phyloP scores from a whole-genome alignment of 2,888 invertebrate species.

The Dexiosoma caninum region DNA sequence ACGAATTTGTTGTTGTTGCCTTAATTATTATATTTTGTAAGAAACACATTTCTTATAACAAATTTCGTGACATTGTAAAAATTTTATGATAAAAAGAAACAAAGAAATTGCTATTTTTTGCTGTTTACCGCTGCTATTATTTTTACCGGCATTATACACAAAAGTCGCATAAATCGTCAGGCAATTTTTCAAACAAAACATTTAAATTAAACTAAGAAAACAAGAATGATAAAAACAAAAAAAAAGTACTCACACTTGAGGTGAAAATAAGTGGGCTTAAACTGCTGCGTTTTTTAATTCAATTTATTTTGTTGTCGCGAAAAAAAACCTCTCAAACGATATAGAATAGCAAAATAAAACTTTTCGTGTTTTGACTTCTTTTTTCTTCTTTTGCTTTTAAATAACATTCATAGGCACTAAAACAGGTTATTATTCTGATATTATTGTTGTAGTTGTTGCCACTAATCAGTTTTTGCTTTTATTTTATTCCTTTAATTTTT shows the following conservation, averaged over 20 bases:
- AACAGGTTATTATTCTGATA: slow-evolving; percentile 62
- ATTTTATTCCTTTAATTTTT: slow-evolving; percentile 22
- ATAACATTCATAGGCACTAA: slow-evolving; percentile 28
- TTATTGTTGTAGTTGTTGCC: slow-evolving; percentile 20
- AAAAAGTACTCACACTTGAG: slow-evolving; percentile 41
- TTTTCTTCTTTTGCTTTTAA: not conserved
- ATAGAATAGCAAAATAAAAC: slow-evolving; percentile 50
- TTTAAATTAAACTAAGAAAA: slow-evolving; percentile 6
- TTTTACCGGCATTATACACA: no score
- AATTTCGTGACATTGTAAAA: not conserved
- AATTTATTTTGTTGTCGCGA: not conserved
- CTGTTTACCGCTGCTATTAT: no score
- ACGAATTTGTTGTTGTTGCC: no score
- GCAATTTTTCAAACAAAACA: slow-evolving; percentile 14
- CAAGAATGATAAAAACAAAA: not conserved
- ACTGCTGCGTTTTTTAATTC: not conserved
- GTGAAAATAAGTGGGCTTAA: slow-evolving; percentile 8
- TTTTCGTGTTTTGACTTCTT: slow-evolving; percentile 22
- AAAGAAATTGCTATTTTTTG: no score
- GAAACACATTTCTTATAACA: no score
- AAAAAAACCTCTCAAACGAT: slow-evolving; percentile 35
- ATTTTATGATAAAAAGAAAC: slow-evolving; percentile 36
- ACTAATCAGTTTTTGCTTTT: slow-evolving; percentile 23
- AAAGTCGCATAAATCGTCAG: slow-evolving; percentile 37
- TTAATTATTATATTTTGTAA: no score